phyloP scores from a whole-genome alignment of 2,888 invertebrate genomes.

The Elmis aenea region DNA sequence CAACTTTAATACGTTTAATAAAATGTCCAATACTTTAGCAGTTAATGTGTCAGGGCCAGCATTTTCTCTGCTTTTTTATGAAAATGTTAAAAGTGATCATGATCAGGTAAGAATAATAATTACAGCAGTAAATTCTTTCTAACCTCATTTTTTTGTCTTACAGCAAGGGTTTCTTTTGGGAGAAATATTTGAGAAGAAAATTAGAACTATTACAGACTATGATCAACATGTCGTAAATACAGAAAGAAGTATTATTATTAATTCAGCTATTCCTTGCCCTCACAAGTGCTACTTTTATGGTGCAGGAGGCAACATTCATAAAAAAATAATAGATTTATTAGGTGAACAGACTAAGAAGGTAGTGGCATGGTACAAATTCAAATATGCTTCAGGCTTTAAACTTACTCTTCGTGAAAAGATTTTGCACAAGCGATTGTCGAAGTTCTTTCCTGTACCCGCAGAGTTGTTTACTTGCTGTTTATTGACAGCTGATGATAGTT shows the following conservation, averaged over 20 bases:
- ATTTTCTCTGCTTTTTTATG: constrained; percentile 62
- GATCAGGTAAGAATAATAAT: constrained; percentile 53
- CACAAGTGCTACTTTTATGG: constrained; percentile 55
- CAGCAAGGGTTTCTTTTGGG: constrained; percentile 42
- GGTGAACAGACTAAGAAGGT: constrained; percentile 53
- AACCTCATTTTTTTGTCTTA: constrained; percentile 19
- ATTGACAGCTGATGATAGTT: constrained; percentile 52
- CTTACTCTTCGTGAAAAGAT: constrained; percentile 60
- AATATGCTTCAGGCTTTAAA: constrained; percentile 51
- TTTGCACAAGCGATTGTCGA: constrained; percentile 58
- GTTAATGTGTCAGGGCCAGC: constrained; percentile 54
- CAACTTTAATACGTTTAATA: too few species aligned
- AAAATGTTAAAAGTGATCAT: constrained; percentile 57
- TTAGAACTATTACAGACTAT: constrained; percentile 64
- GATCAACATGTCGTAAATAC: constrained; percentile 58
- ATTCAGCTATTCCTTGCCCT: constrained; percentile 57
- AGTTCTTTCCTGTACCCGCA: constrained; percentile 53
- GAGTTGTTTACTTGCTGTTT: constrained; percentile 59
- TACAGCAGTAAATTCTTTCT: background rate
- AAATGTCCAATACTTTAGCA: constrained; percentile 35
- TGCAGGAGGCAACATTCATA: constrained; percentile 54
- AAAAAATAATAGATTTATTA: constrained; percentile 51
- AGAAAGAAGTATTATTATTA: constrained; percentile 58
- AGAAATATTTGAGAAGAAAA: too few species aligned
- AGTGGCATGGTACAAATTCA: constrained; percentile 65